These are phyloP conservation scores for Muscicapa adusta DNA, from an alignment of 2,113 vertebrate species.

Conservation along the genomic window DNA sequence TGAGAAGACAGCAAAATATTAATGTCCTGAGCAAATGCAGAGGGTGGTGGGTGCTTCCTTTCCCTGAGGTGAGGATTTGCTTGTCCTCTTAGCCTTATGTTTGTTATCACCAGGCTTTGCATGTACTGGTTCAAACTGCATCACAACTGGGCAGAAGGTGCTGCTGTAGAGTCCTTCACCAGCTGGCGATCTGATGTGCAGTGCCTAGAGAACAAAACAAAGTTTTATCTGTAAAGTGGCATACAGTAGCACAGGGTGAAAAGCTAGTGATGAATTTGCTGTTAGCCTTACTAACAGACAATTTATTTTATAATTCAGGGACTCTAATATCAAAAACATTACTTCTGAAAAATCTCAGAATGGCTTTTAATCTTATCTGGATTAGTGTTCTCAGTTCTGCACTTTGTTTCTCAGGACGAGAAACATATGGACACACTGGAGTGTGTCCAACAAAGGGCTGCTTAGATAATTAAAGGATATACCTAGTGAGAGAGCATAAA, in stretches of 20 bases:
- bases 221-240: background rate
- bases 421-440: background rate
- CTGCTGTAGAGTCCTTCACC: background rate
- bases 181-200: background rate
- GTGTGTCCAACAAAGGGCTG: background rate
- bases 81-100: background rate
- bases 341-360: background rate
- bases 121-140: background rate
- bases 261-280: background rate
- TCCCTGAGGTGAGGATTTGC: background rate
- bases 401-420: background rate
- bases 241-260: background rate
- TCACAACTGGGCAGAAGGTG: background rate
- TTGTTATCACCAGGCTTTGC: background rate
- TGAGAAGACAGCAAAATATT: background rate
- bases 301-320: background rate
- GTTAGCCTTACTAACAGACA: background rate
- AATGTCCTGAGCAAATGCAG: background rate
- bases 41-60: fast-evolving
- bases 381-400: background rate
- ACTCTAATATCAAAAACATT: background rate
- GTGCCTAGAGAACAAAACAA: background rate
- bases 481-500: background rate
- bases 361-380: background rate
- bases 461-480: slow-evolving; percentile 4